phyloP scores from a whole-genome alignment of 2,888 invertebrate species.

The Coelogynopora nodosa region DNA sequence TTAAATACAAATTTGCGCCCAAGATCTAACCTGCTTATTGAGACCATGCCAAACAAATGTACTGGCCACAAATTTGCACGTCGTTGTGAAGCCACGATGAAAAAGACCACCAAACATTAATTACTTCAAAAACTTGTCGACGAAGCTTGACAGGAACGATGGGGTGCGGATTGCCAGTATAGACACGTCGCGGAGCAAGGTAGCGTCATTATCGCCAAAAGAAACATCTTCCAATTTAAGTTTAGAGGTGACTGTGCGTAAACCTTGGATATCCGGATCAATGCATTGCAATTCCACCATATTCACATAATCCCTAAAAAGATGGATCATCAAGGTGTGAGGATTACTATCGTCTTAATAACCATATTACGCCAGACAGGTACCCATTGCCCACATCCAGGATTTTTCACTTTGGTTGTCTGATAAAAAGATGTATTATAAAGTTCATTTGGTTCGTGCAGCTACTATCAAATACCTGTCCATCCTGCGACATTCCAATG shows the following conservation, averaged over 20 bases:
- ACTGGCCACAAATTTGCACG: constrained; percentile 39
- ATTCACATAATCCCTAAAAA: constrained; percentile 34
- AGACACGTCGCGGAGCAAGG: constrained; percentile 38
- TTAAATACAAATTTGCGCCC: constrained; percentile 51
- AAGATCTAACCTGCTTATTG: constrained; percentile 50
- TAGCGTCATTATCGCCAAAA: neutral
- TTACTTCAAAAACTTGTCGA: neutral
- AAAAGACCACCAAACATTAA: constrained; percentile 38
- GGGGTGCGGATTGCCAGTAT: constrained; percentile 41
- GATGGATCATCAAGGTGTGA: too few species aligned
- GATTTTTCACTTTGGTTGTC: too few species aligned
- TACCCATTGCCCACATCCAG: too few species aligned
- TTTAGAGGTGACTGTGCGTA: constrained; percentile 11
- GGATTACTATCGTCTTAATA: too few species aligned
- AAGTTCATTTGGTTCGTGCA: too few species aligned
- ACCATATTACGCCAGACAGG: too few species aligned
- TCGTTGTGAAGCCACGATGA: constrained; percentile 17
- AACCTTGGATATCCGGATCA: constrained; percentile 32
- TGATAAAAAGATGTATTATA: too few species aligned
- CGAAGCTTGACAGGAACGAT: constrained; percentile 42
- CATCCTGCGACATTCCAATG: too few species aligned
- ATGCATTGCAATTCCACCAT: neutral
- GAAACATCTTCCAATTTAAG: constrained; percentile 22
- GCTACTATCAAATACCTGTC: too few species aligned
- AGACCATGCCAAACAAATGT: constrained; percentile 37